These are phyloP conservation scores for Ectemnius cavifrons DNA, from an alignment of 2,888 invertebrate genomes.

Conservation along the genomic window DNA sequence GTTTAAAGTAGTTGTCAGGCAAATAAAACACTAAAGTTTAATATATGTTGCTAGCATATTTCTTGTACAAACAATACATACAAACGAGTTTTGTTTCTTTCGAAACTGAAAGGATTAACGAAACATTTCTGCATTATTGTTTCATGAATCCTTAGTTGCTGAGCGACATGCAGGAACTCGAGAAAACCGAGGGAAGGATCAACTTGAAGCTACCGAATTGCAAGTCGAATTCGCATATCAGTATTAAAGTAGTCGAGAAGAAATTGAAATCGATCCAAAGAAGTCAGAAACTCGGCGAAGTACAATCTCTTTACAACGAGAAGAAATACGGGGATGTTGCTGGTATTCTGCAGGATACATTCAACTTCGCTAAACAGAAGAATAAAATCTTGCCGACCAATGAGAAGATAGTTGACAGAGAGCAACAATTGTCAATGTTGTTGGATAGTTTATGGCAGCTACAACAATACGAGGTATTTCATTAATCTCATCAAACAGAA, in stretches of 20 bases:
- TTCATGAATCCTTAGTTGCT: slow-evolving; percentile 54
- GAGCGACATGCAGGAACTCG: slow-evolving; percentile 65
- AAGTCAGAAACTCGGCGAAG: slow-evolving; percentile 81
- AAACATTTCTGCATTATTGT: background rate
- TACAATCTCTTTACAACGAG: slow-evolving; percentile 83
- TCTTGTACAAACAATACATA: too few species aligned
- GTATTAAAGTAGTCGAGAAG: slow-evolving; percentile 77
- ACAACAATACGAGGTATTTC: slow-evolving; percentile 78
- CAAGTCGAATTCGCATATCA: slow-evolving; percentile 79
- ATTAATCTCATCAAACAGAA: background rate
- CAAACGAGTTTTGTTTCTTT: too few species aligned
- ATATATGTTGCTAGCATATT: background rate
- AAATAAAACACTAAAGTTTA: too few species aligned
- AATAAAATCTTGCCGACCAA: slow-evolving; percentile 61
- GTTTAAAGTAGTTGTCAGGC: too few species aligned
- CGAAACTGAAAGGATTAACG: too few species aligned
- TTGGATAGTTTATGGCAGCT: slow-evolving; percentile 84
- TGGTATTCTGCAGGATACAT: slow-evolving; percentile 84
- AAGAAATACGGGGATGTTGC: slow-evolving; percentile 84
- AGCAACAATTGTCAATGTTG: slow-evolving; percentile 80
- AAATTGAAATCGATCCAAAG: slow-evolving; percentile 80
- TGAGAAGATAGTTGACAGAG: slow-evolving; percentile 75
- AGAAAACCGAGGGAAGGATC: slow-evolving; percentile 69
- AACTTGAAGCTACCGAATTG: slow-evolving; percentile 80
- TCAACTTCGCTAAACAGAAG: slow-evolving; percentile 79